phyloP scores from a whole-genome alignment of 2,113 vertebrate genomes.

The Enhydra lutris region DNA sequence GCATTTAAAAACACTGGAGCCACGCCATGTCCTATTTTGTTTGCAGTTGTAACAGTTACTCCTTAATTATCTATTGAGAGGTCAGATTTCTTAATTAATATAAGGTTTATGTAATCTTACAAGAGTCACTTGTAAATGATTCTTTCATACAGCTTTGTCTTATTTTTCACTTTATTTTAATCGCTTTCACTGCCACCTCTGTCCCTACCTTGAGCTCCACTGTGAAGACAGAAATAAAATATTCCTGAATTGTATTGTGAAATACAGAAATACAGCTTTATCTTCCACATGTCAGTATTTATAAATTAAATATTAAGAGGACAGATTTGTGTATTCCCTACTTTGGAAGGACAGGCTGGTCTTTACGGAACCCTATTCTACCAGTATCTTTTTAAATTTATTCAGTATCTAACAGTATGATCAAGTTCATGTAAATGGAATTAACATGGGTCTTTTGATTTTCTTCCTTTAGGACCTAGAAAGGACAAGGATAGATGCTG shows the following conservation, averaged over 20 bases:
- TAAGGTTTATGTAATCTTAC: background rate
- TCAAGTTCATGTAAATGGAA: background rate
- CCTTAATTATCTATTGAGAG: background rate
- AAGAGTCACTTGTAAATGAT: background rate
- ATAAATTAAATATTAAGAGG: constrained; percentile 10
- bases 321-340: background rate
- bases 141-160: background rate
- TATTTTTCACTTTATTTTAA: constrained; percentile 6
- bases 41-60: background rate
- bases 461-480: constrained; percentile 80
- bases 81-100: background rate
- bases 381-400: background rate
- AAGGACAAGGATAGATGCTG: constrained; percentile 78
- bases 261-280: background rate
- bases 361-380: background rate
- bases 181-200: background rate
- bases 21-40: background rate
- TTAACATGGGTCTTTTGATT: constrained; percentile 14
- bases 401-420: background rate
- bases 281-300: background rate
- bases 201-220: background rate
- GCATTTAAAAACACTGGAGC: background rate
- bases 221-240: constrained; percentile 12
- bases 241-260: background rate
- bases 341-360: background rate